phyloP scores from a whole-genome alignment of 92 coral and sea anemone genomes.

The Desmophyllum pertusum region DNA sequence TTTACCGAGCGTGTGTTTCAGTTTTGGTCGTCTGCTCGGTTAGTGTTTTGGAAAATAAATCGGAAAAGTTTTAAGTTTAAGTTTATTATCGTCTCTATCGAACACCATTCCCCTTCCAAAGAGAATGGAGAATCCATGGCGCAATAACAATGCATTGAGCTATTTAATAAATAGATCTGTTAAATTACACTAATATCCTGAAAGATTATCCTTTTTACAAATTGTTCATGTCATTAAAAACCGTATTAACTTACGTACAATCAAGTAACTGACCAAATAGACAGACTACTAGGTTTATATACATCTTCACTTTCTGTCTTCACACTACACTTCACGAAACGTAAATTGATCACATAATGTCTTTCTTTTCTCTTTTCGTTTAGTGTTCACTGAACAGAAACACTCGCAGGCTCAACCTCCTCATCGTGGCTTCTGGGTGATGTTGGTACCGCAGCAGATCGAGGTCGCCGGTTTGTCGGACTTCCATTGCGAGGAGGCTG shows the following conservation, averaged over 20 bases:
- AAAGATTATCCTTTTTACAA: not conserved
- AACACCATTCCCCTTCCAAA: too few species aligned
- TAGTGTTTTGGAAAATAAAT: too few species aligned
- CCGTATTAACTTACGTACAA: not conserved
- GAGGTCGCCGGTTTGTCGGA: conserved; percentile 71
- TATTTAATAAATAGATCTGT: conserved; percentile 22
- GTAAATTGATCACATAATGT: not conserved
- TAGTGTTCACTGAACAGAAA: conserved; percentile 38
- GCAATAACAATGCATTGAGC: not conserved
- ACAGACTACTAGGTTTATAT: not conserved
- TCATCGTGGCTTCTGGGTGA: conserved; percentile 76
- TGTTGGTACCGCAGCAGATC: conserved; percentile 83
- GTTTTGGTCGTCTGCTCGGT: too few species aligned
- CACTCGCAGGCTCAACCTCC: conserved; percentile 66
- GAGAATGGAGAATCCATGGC: not conserved
- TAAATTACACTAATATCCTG: not conserved
- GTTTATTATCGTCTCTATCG: too few species aligned
- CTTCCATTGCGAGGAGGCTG: conserved; percentile 81
- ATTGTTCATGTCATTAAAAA: not conserved
- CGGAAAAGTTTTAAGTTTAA: too few species aligned
- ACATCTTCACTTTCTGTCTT: not conserved
- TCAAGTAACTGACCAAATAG: not conserved
- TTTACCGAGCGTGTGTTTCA: too few species aligned
- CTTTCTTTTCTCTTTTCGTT: not conserved
- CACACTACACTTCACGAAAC: not conserved